Conservation (phyloP, 2,113 vertebrate species). For the Corynorhinus townsendii region DNA sequence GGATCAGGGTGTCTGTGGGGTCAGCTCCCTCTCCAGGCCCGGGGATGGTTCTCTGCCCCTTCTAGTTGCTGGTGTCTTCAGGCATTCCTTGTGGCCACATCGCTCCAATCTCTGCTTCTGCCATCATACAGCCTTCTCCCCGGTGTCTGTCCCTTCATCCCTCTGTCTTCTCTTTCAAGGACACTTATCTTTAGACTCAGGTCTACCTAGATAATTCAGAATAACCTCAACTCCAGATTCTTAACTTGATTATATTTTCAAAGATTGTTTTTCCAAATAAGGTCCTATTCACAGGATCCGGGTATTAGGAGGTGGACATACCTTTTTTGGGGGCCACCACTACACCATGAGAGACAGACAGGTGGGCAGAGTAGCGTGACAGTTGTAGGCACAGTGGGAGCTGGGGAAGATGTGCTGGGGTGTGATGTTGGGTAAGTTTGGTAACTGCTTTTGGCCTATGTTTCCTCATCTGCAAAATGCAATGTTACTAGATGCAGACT, state of each 20-base stretch:
- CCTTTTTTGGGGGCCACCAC: background rate
- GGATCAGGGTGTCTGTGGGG: background rate
- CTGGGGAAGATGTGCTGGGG: background rate
- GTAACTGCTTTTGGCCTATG: background rate
- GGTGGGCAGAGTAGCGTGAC: background rate
- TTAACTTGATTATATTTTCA: background rate
- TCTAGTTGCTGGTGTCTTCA: accelerated
- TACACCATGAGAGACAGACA: background rate
- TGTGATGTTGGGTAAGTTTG: background rate
- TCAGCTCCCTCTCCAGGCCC: background rate
- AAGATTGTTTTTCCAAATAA: background rate
- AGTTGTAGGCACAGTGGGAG: accelerated
- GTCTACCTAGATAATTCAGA: background rate
- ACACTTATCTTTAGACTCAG: background rate
- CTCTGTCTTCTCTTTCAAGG: accelerated
- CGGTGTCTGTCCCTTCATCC: background rate
- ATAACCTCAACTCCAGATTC: background rate
- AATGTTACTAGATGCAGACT: accelerated
- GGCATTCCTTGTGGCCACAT: background rate
- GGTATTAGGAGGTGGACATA: background rate
- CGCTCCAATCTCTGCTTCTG: accelerated
- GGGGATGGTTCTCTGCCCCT: background rate
- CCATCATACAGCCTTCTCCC: background rate
- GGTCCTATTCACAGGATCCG: too few species aligned
- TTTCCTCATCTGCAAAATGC: background rate